Evolutionary conservation across 2,888 invertebrate species (phyloP), one percentile per base, ranked within the genome.

Genomic region (Tyria jacobaeae): DNA sequence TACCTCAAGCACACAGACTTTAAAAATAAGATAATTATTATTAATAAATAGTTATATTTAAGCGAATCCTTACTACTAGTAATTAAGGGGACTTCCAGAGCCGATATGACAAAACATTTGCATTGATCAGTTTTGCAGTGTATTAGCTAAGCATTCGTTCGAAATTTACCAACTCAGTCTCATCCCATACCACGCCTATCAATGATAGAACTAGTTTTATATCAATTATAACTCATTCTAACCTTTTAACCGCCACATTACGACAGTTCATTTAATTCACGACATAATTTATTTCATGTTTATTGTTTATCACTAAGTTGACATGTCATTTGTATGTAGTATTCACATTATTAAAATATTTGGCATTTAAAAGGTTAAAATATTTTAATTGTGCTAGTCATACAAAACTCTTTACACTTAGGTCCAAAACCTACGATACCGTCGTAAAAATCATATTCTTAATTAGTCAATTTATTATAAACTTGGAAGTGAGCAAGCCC

Each of bases 1-100:
- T 57, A 67, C 74, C 79, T 82, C 84, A 91, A 93, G 93, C 92
- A 93, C 93, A 93, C 89, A 79, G 82, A 92, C 83, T 85, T 85
- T 84, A 85, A 82, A 86, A 82, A 80, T 55, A 82, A 87, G 88
- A 80, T 82, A 84, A 85, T 80, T 86, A 86, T 68, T 68, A 57
- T 82, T 79, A 77, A 77, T 83, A 80, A 78, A 76, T 79, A 81
- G 78, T 79, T 83, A 81, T 78, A 82, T 72, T 39, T 57, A 75
- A 76, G 76, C 76, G 61, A 64, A 64, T 64, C 64, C 68, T 79
- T 77, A 75, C 59, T 24, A 65, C 64, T 71, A 78, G 53, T 66
- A 74, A 62, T 73, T 57, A 61, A 76, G 72, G 76, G 73, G 74
- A 77, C 70, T 62, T 76, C 57, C 63, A 68, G 75, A 78, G 81